Base-by-base conservation (phyloP, 2,113 vertebrate species). In the Pionites leucogaster region DNA sequence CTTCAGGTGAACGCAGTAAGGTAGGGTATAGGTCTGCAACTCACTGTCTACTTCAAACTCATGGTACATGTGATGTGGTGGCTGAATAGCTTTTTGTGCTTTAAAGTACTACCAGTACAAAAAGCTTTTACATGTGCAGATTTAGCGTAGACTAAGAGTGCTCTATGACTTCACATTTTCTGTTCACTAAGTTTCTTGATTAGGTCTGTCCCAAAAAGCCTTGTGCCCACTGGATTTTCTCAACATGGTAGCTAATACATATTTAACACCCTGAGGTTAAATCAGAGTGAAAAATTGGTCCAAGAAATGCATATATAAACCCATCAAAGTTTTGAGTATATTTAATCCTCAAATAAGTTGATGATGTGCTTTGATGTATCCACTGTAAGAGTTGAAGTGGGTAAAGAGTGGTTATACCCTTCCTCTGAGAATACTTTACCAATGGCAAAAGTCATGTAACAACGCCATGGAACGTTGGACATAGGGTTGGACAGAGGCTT, bases 201-300 rank as follows among this genome's bases (percentile, higher is more conserved):
- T 74, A 59, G 11, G 31, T 76, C 47, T 82, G 59, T 69, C 12
- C 31, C 41, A 44, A 88, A 74, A 39, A 55, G 18, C 17, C 14
- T 88, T 50, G 28, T 46, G 29, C 31, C 52, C 22, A 25, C 0
- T 57, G 79, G 13, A n/a, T 94, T 68, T 81, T 86, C 28, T 74
- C 35, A 72, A 0, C 0, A 0, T 44, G 37, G 28, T 50, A 63
- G 25, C 25, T 80, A 62, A 46, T 9, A 15, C 1, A 1, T 41
- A 10, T 71, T 68, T 81, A 60, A 13, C 64, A 44, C 11, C 8
- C 33, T 47, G 55, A 52, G 19, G 42, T 39, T 88, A 71, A 70
- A 55, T 10, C 13, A 25, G 10, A n/a, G 27, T 20, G 46, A 86
- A 93, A 46, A 90, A 69, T 0, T 60, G 12, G 16, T 17, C 46